Conservation (phyloP, 2,797 vertebrate species). For the Microchirus variegatus region DNA sequence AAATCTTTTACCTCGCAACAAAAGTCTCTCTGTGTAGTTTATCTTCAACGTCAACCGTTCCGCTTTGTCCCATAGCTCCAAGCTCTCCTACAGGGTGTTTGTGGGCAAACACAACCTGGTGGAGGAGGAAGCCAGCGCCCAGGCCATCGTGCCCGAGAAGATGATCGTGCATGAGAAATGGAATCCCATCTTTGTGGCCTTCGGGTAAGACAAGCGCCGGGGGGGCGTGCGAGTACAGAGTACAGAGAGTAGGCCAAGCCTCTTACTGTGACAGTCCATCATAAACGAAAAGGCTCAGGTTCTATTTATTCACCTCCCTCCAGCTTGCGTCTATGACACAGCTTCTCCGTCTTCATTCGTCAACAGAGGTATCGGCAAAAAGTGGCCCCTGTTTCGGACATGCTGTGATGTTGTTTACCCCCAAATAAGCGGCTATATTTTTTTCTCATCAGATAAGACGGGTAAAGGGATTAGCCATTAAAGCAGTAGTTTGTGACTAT, state of each 20-base stretch:
- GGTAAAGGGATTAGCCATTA: too few species aligned
- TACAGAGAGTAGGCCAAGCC: not conserved
- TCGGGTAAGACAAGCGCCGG: conserved; percentile 72
- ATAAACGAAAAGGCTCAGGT: conserved; percentile 20
- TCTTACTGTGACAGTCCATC: conserved; percentile 18
- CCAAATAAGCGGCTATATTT: not conserved
- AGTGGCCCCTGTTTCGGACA: not conserved
- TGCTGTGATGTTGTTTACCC: not conserved
- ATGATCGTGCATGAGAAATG: conserved; percentile 83
- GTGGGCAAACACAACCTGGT: conserved; percentile 84
- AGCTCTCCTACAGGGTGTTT: conserved; percentile 79
- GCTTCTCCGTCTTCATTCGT: conserved; percentile 13
- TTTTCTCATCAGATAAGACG: too few species aligned
- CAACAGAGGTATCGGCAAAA: conserved; percentile 2
- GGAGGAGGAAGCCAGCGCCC: conserved; percentile 69
- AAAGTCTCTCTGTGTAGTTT: conserved; percentile 26
- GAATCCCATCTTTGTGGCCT: conserved; percentile 77
- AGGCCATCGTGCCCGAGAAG: conserved; percentile 78
- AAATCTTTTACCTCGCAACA: not conserved
- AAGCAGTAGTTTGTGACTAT: too few species aligned
- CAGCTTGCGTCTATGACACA: conserved; percentile 9
- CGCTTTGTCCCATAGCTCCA: conserved; percentile 51
- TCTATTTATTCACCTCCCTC: conserved; percentile 14
- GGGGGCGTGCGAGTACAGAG: too few species aligned
- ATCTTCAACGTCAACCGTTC: conserved; percentile 17